phyloP scores from a whole-genome alignment of 2,888 invertebrate species.

The Hypercompe scribonia region DNA sequence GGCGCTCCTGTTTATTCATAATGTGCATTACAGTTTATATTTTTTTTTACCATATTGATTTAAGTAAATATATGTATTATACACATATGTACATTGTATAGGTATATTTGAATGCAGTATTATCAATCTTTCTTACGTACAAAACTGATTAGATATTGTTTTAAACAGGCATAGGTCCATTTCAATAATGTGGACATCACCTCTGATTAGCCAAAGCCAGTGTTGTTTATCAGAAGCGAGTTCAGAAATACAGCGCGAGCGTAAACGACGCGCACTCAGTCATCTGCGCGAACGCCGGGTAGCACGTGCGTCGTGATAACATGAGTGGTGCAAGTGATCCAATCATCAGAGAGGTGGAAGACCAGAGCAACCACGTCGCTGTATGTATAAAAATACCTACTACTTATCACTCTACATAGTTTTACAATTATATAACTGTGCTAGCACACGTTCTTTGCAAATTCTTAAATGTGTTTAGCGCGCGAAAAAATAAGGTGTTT shows the following conservation, averaged over 20 bases:
- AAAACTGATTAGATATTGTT: conserved; percentile 40
- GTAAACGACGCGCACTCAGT: conserved; percentile 62
- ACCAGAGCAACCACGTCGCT: conserved; percentile 55
- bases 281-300: conserved; percentile 59
- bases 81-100: background rate
- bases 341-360: conserved; percentile 56
- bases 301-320: conserved; percentile 59
- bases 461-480: conserved; percentile 34
- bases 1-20: too few species aligned
- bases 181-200: conserved; percentile 54
- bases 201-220: conserved; percentile 67
- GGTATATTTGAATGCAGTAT: conserved; percentile 5
- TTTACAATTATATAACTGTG: conserved; percentile 4
- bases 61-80: background rate
- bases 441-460: conserved; percentile 17
- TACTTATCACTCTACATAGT: conserved; percentile 3
- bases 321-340: conserved; percentile 40
- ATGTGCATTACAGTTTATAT: background rate
- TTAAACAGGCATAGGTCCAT: conserved; percentile 32
- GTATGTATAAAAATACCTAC: conserved; percentile 57
- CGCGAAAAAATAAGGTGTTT: conserved; percentile 58
- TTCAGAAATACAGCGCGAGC: conserved; percentile 63
- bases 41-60: background rate
- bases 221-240: conserved; percentile 70
- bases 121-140: conserved; percentile 15